phyloP scores from a whole-genome alignment of 1,140 invertebrate genomes.

The Telenomus remus region DNA sequence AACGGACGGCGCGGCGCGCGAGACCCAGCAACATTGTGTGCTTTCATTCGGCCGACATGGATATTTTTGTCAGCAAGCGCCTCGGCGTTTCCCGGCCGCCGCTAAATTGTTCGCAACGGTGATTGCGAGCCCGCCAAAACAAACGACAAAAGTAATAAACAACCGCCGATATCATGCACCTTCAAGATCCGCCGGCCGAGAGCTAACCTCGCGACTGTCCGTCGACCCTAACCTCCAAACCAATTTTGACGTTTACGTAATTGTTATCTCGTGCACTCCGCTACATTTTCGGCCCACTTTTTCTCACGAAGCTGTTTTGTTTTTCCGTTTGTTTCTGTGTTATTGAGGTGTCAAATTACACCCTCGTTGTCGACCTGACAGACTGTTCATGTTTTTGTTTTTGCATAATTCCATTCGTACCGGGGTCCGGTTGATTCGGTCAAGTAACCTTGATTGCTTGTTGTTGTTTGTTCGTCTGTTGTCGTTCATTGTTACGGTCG shows the following conservation, averaged over 20 bases:
- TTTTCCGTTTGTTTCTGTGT: too few species aligned
- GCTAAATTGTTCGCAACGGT: neutral
- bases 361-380: too few species aligned
- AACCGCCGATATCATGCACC: neutral
- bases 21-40: neutral
- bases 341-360: too few species aligned
- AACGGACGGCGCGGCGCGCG: neutral
- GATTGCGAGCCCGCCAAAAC: neutral
- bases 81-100: slow-evolving; percentile 1
- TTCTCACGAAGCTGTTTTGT: too few species aligned
- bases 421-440: too few species aligned
- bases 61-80: slow-evolving; percentile 1
- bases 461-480: too few species aligned
- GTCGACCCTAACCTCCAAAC: slow-evolving; percentile 27
- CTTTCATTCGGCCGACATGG: neutral
- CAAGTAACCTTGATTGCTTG: too few species aligned
- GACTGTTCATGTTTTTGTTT: too few species aligned
- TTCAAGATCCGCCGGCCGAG: neutral
- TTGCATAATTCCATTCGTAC: too few species aligned
- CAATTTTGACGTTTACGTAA: slow-evolving; percentile 27
- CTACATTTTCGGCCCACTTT: too few species aligned
- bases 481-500: too few species aligned
- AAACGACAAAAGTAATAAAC: slow-evolving; percentile 2
- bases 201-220: slow-evolving; percentile 4
- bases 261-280: slow-evolving; percentile 1